Conservation (phyloP, 2,113 vertebrate genomes). For the Parotia lawesii region DNA sequence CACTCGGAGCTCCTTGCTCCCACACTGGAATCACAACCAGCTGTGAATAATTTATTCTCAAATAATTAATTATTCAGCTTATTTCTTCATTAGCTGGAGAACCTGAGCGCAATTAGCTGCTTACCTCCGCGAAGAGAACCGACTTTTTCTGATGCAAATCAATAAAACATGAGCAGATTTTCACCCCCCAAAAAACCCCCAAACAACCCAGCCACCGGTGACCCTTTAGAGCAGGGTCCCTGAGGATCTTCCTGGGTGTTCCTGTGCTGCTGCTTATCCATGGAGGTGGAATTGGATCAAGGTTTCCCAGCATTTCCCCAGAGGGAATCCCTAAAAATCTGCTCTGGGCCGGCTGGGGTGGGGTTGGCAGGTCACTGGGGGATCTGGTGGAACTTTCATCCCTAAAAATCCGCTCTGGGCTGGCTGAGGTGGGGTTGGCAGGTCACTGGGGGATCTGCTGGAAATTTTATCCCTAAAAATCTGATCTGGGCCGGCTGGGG, state of each 20-base stretch:
- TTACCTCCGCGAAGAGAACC: conserved; percentile 20
- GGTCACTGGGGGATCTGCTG: neutral
- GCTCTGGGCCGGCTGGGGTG: neutral
- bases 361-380: neutral
- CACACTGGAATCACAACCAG: neutral
- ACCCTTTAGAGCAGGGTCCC: neutral
- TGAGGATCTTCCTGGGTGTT: neutral
- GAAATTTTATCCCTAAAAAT: too few species aligned
- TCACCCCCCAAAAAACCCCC: neutral
- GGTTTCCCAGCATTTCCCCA: accelerated
- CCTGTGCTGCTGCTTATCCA: neutral
- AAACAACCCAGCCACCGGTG: neutral
- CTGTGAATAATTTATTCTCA: conserved; percentile 53
- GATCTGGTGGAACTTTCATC: neutral
- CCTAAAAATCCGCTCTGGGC: too few species aligned
- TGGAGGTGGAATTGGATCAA: neutral
- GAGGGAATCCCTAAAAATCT: neutral
- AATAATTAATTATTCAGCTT: conserved; percentile 63
- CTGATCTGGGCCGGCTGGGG: too few species aligned
- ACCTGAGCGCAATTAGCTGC: conserved; percentile 37
- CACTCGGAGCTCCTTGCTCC: neutral
- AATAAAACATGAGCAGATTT: conserved; percentile 2
- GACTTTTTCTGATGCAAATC: neutral
- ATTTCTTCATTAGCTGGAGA: conserved; percentile 59
- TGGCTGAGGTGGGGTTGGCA: neutral